Evolutionary conservation across 2,113 vertebrate genomes (phyloP), one percentile per base, ranked within the genome.

Genomic region (Leucoraja erinaceus): DNA sequence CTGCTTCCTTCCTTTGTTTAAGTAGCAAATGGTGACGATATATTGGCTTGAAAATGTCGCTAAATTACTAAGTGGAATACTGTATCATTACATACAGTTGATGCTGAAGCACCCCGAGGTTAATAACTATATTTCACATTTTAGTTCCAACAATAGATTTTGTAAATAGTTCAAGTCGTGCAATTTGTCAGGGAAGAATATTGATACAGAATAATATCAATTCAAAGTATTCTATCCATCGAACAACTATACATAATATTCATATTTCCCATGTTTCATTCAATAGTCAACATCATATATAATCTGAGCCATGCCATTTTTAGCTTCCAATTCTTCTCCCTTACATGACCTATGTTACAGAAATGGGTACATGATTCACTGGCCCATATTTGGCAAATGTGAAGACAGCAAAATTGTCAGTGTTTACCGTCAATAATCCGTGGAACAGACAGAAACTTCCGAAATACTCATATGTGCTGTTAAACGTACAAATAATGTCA

Each of bases 51-150:
- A 86, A 86, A 86, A 59, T 86, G 1, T 5, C 54, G 28, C 81
- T 86, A 56, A 86, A 86, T 61, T n/a, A 86, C 25, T 5, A 59
- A 61, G 1, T 83, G 81, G n/a, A 61, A 86, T n/a, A 28, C 9
- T 54, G 38, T 81, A 81, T 81, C 22, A 54, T 56, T 22, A 54
- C 20, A 81, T 61, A 31, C 7, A 77, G 28, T 31, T 77, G 75
- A 31, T 77, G 75, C 75, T 31, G 81, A 54, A 56, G 22, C 25
- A 86, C 25, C 4, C 25, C 11, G 4, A 86, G 56, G 11, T 9
- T 86, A 86, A 59, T 86, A n/a, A 61, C 56, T n/a, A 86, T 86
- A 86, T 61, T 86, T 28, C 56, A 11, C 56, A 86, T 56, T 28
- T 59, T 38, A 83, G 47, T 83, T 47, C 79, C 79, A 83, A 61